Conservation (phyloP, 2,888 invertebrate genomes). For the Cheilosia pagana region DNA sequence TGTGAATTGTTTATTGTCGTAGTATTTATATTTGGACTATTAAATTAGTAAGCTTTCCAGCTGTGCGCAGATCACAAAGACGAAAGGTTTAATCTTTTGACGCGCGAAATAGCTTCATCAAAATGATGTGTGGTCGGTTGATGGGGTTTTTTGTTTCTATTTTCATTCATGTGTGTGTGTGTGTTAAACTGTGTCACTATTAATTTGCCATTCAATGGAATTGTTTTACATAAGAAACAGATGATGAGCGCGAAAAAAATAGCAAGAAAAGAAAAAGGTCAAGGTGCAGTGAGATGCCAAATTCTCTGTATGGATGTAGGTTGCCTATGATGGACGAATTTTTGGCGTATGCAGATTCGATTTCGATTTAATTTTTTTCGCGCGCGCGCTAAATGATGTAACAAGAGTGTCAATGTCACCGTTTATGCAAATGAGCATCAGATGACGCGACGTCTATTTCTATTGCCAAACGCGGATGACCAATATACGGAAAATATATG, state of each 20-base stretch:
- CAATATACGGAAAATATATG: constrained; percentile 19
- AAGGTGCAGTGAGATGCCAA: constrained; percentile 59
- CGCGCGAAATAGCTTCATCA: constrained; percentile 49
- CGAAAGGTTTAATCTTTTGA: constrained; percentile 61
- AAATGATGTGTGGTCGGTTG: constrained; percentile 53
- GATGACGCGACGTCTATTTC: constrained; percentile 8
- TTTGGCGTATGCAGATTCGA: constrained; percentile 40
- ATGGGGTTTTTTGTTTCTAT: constrained; percentile 13
- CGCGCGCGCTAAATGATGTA: constrained; percentile 50
- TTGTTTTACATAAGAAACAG: constrained; percentile 51
- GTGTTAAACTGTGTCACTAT: constrained; percentile 58
- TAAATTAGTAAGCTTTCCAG: constrained; percentile 53
- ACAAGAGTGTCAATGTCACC: constrained; percentile 52
- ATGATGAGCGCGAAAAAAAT: background rate
- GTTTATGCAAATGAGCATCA: constrained; percentile 44
- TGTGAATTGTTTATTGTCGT: constrained; percentile 21
- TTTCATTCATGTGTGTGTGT: background rate
- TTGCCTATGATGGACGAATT: constrained; percentile 1
- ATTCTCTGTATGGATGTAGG: constrained; percentile 41
- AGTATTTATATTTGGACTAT: constrained; percentile 59
- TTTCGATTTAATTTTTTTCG: constrained; percentile 28
- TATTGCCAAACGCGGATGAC: constrained; percentile 24
- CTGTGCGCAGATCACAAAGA: constrained; percentile 48
- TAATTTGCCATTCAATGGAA: constrained; percentile 56
- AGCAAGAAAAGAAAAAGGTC: constrained; percentile 57